These are phyloP conservation scores for Synanthedon andrenaeformis DNA, from an alignment of 2,888 invertebrate genomes.

Conservation along the genomic window DNA sequence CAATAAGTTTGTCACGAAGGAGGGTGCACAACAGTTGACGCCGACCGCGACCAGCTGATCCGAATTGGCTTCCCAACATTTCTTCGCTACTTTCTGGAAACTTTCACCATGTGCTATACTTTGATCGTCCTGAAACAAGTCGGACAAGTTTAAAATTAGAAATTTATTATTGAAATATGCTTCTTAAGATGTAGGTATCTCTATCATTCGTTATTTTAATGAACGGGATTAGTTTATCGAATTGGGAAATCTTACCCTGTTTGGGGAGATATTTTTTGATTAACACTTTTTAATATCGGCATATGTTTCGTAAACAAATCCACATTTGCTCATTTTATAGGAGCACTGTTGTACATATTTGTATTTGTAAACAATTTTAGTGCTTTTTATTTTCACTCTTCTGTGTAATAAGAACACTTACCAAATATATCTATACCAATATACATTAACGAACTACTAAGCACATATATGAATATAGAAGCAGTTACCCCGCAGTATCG, in stretches of 20 bases:
- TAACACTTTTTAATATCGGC: not conserved
- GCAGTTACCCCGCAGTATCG: too few species aligned
- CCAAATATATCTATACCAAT: too few species aligned
- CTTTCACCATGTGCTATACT: conserved; percentile 84
- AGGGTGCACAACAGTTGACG: conserved; percentile 83
- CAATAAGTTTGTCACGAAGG: conserved; percentile 46
- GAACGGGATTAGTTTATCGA: too few species aligned
- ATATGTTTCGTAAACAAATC: too few species aligned
- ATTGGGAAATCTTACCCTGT: too few species aligned
- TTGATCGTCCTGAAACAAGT: conserved; percentile 49
- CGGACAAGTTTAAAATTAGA: not conserved
- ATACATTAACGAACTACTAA: too few species aligned
- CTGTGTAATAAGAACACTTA: too few species aligned
- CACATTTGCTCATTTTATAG: too few species aligned
- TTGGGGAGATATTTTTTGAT: too few species aligned
- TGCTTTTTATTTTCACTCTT: too few species aligned
- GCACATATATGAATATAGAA: too few species aligned
- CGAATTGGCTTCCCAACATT: conserved; percentile 79
- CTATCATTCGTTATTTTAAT: too few species aligned
- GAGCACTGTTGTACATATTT: not conserved
- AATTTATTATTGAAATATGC: not conserved
- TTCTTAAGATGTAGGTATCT: not conserved
- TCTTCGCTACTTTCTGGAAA: conserved; percentile 78
- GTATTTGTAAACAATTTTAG: not conserved
- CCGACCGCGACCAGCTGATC: conserved; percentile 85